Percentiles rank a stretch among this genome's conserved stretches.
phyloP scores from a whole-genome alignment of 2,888 invertebrate genomes.

The Calameuta filiformis region DNA sequence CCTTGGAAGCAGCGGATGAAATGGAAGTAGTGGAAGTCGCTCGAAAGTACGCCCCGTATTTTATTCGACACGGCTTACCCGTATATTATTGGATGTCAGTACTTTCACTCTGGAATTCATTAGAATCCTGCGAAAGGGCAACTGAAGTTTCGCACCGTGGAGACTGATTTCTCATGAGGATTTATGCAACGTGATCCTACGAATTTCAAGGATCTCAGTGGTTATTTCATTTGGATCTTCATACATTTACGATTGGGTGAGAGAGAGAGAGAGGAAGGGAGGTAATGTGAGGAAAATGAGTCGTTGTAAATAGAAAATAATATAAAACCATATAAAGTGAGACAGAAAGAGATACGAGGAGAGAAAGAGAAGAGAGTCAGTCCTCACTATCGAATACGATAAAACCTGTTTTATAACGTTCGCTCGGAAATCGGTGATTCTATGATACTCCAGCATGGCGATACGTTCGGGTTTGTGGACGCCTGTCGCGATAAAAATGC shows the following conservation, averaged over 20 bases:
- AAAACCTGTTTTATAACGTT: slow-evolving; percentile 3
- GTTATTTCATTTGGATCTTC: not conserved
- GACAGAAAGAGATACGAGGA: not conserved
- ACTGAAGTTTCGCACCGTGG: not conserved
- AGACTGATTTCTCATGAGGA: not conserved
- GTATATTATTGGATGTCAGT: not conserved
- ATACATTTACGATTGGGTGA: not conserved
- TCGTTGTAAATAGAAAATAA: not conserved
- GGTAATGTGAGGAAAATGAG: not conserved
- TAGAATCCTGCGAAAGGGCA: not conserved
- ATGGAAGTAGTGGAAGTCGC: not conserved
- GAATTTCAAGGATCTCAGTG: not conserved
- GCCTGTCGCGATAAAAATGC: slow-evolving; percentile 10
- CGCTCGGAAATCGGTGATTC: slow-evolving; percentile 6
- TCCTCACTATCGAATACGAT: not conserved
- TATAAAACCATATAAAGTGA: not conserved
- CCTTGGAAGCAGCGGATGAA: not conserved
- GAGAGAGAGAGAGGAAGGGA: not conserved
- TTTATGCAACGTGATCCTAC: not conserved
- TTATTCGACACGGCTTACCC: not conserved
- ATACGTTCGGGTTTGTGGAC: not conserved
- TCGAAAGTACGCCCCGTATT: not conserved
- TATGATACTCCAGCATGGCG: not conserved
- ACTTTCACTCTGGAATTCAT: not conserved
- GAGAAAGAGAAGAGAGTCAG: not conserved